Base-by-base conservation (phyloP, 2,797 vertebrate genomes). In the Scolopax rusticola region DNA sequence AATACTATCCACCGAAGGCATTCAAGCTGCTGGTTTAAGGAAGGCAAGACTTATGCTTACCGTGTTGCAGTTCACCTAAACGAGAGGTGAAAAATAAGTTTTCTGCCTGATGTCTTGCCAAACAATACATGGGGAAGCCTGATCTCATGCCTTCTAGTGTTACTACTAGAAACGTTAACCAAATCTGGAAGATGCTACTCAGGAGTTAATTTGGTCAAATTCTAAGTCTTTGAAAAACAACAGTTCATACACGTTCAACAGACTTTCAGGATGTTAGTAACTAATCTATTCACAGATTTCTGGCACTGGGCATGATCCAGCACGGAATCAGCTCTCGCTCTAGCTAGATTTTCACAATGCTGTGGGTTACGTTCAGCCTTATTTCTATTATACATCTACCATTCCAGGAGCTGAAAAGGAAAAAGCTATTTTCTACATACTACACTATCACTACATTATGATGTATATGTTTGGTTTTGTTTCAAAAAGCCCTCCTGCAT, bases 221-320 rank as follows among this genome's bases (percentile, higher is more conserved):
- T 2, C 21, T 2, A 56, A 28, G 8, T 45, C 63, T 91, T 73
- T 54, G 23, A 48, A 63, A 60, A 75, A 32, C 21, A 51, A 3
- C 41, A 18, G 41, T 12, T 33, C 2, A 16, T 8, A 60, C 2
- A 43, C 0, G 0, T 48, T 38, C 48, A 88, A 21, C 14, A 70
- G 45, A 57, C 27, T 43, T 74, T 12, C 48, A 57, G 18, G 32
- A 73, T 43, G 32, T 33, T n/a, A 41, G 19, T 16, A 74, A 54
- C 32, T 57, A 15, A 70, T 56, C 25, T 36, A 17, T 25, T 78
- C 41, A 12, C 8, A 65, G 36, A 41, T 41, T 69, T 15, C 50
- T 64, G 41, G 27, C 16, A 69, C 12, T 2, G 3, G 28, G 23
- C 40, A 32, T 13, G 15, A 69, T 8, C 8, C 36, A 40, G 14